phyloP scores from a whole-genome alignment of 2,797 vertebrate species.

The Phylloscopus collybita region DNA sequence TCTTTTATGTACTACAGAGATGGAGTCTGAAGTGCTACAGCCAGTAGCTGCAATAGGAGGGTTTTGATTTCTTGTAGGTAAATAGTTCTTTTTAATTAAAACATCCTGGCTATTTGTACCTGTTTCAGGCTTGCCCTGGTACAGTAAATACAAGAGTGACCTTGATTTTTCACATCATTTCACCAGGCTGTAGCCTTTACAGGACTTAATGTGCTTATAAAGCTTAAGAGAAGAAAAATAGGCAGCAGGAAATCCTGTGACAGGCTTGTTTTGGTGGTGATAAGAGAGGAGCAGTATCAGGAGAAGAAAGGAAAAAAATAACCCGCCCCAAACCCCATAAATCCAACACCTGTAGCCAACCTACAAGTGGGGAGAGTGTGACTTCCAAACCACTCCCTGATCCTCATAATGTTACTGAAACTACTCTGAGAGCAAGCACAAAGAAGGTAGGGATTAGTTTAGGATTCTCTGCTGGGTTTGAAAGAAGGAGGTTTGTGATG shows the following conservation, averaged over 20 bases:
- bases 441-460: background rate
- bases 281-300: background rate
- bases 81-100: slow-evolving; percentile 15
- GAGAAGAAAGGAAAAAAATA: background rate
- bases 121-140: slow-evolving; percentile 2
- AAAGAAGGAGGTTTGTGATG: background rate
- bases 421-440: background rate
- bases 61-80: background rate
- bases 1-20: background rate
- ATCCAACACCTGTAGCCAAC: background rate
- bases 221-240: slow-evolving; percentile 11
- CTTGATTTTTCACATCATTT: slow-evolving; percentile 52
- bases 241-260: slow-evolving; percentile 55
- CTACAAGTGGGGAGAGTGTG: background rate
- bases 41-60: background rate
- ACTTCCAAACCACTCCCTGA: background rate
- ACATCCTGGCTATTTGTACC: slow-evolving; percentile 20
- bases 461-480: background rate
- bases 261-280: slow-evolving; percentile 6
- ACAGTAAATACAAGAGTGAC: slow-evolving; percentile 17
- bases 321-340: background rate
- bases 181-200: slow-evolving; percentile 1
- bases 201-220: background rate
- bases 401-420: background rate
- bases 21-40: background rate